Percentiles rank a stretch among this genome's conserved stretches.
These are phyloP conservation scores for Peromyscus attwateri DNA, from an alignment of 2,797 vertebrate genomes.

Conservation along the genomic window DNA sequence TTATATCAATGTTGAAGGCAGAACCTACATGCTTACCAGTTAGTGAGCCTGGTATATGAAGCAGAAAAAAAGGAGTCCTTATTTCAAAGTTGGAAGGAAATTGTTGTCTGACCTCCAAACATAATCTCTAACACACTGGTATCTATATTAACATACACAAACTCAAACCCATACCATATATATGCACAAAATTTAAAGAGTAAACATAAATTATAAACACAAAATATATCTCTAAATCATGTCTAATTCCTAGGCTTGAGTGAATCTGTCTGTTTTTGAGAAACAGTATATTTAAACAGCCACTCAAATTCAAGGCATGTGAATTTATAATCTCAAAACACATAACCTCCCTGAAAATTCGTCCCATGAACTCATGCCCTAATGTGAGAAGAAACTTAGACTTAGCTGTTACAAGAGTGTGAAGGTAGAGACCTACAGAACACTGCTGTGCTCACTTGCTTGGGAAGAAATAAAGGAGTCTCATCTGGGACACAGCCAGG, in stretches of 20 bases:
- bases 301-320: neutral
- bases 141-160: neutral
- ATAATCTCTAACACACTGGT: neutral
- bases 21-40: too few relatives aligned
- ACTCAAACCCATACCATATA: neutral
- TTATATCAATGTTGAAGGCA: neutral
- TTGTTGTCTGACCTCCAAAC: neutral
- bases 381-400: neutral
- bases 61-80: neutral
- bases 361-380: neutral
- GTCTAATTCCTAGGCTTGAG: neutral
- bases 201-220: neutral
- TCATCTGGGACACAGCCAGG: neutral
- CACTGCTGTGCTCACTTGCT: neutral
- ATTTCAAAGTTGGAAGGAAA: neutral
- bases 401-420: neutral
- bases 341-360: neutral
- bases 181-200: neutral
- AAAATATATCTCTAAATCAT: neutral
- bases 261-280: neutral
- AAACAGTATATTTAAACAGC: constrained; percentile 32
- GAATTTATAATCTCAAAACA: neutral
- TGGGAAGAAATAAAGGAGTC: neutral
- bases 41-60: neutral
- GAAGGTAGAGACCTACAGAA: neutral